Evolutionary conservation across 2,888 invertebrate species (phyloP).

Genomic region (Habrosyne pyritoides): DNA sequence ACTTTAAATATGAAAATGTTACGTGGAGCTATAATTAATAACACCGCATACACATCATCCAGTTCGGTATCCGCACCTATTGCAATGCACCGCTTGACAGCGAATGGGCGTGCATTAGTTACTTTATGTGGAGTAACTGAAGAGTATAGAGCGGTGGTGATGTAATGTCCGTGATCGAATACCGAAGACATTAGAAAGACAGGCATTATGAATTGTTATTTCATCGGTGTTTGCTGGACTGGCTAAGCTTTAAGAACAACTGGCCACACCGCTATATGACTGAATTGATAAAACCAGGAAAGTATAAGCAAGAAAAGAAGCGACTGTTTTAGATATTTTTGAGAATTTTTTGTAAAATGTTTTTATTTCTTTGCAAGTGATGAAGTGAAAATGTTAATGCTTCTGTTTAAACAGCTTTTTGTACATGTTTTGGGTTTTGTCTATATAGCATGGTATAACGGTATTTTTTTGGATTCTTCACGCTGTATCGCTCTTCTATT

Average conservation of each 20-base stretch:
- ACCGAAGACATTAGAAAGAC: neutral
- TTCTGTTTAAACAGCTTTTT: too few relatives aligned
- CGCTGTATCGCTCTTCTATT: neutral
- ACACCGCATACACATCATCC: constrained; percentile 55
- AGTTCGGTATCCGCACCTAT: constrained; percentile 55
- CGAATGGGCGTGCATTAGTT: constrained; percentile 64
- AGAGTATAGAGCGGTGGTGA: constrained; percentile 11
- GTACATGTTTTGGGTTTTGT: too few relatives aligned
- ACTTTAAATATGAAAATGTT: constrained; percentile 43
- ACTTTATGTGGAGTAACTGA: constrained; percentile 24
- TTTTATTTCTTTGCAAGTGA: too few relatives aligned
- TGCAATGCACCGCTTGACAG: constrained; percentile 61
- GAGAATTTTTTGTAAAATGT: too few relatives aligned
- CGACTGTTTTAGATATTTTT: too few relatives aligned
- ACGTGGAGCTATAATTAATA: constrained; percentile 53
- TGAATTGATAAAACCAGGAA: too few relatives aligned
- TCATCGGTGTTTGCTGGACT: too few relatives aligned
- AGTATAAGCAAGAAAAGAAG: too few relatives aligned
- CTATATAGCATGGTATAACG: neutral
- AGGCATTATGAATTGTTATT: neutral
- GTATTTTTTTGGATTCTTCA: too few relatives aligned
- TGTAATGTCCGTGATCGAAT: neutral
- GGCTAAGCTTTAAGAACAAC: too few relatives aligned
- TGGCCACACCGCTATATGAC: too few relatives aligned
- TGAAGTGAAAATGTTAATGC: too few relatives aligned